Evolutionary conservation across 2,888 invertebrate species (phyloP), one percentile per base, ranked within the genome.

Genomic region (Rutpela maculata): DNA sequence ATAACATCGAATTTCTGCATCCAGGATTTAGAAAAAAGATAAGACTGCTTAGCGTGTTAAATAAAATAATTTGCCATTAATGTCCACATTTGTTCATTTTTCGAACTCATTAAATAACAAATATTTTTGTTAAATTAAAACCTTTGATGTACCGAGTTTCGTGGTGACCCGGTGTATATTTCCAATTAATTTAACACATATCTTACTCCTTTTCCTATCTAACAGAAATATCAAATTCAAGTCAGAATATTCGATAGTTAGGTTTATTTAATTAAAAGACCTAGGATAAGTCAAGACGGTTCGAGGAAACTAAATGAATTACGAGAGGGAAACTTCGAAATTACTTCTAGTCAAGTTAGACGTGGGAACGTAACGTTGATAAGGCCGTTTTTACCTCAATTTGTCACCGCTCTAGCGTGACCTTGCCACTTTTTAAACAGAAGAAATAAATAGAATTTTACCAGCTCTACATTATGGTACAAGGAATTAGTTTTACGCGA

Each of bases 381-480:
- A 75, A 71, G 71, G 62, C 63, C 74, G 80, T 78, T 82, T 82
- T 81, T 80, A 77, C 77, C 55, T 70, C 78, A 81, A 83, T 83
- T 83, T 82, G 83, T 83, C 81, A 83, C 81, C 78, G 67, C 69
- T 79, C 80, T 78, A 75, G 79, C 75, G 77, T 72, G 75, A 80
- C 80, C 77, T 71, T 73, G 75, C 78, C 76, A 74, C 75, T 78
- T 77, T 78, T 77, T 75, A 70, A 80, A 59, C 79, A 68, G 66
- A 68, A 38, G 71, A 77, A 78, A 81, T 81, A 77, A 77, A 77
- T 77, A 70, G 74, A 66, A 80, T 81, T 78, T 76, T 77, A 76
- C 73, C 26, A 50, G 70, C 76, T 66, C 75, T 71, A 76, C 71
- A 76, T 76, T 68, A 66, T 38, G 71, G 55, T 67, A 66, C 76